A percentile compares a stretch with the other conserved stretches of the same genome.
Conservation (phyloP, 2,797 vertebrate species). For the Acridotheres tristis region DNA sequence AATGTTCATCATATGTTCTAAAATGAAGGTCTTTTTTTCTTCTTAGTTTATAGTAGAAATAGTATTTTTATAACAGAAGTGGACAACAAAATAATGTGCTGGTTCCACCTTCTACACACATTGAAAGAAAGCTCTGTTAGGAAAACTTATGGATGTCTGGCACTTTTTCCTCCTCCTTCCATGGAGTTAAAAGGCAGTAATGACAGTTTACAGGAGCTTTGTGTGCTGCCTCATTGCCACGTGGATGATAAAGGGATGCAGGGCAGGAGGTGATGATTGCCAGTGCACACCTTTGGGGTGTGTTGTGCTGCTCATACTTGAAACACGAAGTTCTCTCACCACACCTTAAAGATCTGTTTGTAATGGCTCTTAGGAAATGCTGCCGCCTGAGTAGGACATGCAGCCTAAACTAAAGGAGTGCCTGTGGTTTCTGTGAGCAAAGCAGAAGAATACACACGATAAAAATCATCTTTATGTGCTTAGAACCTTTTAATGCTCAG, state of each 20-base stretch:
- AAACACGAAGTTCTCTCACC: background rate
- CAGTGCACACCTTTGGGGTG: slow-evolving; percentile 38
- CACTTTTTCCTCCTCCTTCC: background rate
- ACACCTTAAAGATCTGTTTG: background rate
- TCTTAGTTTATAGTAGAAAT: background rate
- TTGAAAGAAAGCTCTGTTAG: background rate
- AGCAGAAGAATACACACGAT: background rate
- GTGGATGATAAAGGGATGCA: background rate
- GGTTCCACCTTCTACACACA: background rate
- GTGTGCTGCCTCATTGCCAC: background rate
- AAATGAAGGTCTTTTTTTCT: background rate
- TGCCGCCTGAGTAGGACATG: background rate
- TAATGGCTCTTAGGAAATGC: slow-evolving; percentile 5
- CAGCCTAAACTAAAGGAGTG: background rate
- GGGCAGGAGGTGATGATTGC: slow-evolving; percentile 15
- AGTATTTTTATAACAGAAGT: background rate
- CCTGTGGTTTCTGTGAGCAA: background rate
- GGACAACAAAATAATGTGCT: background rate
- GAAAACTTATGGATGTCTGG: background rate
- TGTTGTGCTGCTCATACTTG: slow-evolving; percentile 11
- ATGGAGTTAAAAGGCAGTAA: background rate
- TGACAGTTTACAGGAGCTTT: background rate
- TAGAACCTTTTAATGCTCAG: background rate
- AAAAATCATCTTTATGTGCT: background rate
- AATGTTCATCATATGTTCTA: background rate